phyloP scores from a whole-genome alignment of 2,113 vertebrate genomes.

The Ceuthmochares aereus region DNA sequence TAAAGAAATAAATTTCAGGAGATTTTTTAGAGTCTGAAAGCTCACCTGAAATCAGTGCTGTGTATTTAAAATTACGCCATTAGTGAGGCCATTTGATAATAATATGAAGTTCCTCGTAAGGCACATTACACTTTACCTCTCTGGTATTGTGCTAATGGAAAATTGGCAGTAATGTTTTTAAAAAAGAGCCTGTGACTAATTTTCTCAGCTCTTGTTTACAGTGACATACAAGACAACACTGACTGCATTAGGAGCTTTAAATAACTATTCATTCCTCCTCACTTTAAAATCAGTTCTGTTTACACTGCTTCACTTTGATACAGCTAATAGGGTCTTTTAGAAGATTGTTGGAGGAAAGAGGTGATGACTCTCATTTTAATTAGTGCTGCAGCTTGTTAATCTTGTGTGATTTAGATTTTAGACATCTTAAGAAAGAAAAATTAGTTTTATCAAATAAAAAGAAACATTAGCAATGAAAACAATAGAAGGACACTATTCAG shows the following conservation, averaged over 20 bases:
- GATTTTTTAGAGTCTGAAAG: not conserved
- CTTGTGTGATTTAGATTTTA: constrained; percentile 40
- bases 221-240: not conserved
- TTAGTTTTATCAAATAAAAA: constrained; percentile 70
- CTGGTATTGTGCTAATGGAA: not conserved
- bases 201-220: not conserved
- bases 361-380: constrained; percentile 70
- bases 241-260: not conserved
- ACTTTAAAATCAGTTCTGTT: constrained; percentile 45
- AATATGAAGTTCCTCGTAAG: constrained; percentile 5
- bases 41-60: not conserved
- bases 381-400: constrained; percentile 69
- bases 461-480: constrained; percentile 55
- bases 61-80: not conserved
- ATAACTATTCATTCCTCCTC: not conserved
- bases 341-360: constrained; percentile 43
- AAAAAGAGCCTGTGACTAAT: constrained; percentile 8
- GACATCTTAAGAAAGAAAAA: constrained; percentile 69
- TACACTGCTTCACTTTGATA: constrained; percentile 36
- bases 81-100: not conserved
- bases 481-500: constrained; percentile 44
- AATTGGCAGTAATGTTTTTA: not conserved
- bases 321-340: constrained; percentile 8
- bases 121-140: not conserved
- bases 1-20: not conserved